A percentile compares a stretch with the other conserved stretches of the same genome.
Conservation (phyloP, 2,797 vertebrate species). For the Mormyrops attenuatus region DNA sequence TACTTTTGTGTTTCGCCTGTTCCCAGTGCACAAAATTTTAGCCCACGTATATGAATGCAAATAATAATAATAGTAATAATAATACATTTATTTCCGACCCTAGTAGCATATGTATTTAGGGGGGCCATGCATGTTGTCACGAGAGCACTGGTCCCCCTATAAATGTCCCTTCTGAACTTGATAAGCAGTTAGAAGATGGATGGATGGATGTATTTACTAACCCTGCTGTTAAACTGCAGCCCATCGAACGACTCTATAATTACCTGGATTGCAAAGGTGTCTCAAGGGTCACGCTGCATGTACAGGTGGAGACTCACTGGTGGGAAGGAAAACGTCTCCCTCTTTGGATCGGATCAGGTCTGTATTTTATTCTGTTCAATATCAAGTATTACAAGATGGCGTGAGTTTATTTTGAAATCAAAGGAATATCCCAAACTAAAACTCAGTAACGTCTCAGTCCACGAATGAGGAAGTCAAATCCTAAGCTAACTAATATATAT, state of each 20-base stretch:
- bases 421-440: not conserved
- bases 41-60: not conserved
- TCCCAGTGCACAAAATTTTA: not conserved
- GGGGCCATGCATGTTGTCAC: not conserved
- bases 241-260: not conserved
- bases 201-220: not conserved
- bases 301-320: not conserved
- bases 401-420: not conserved
- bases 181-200: not conserved
- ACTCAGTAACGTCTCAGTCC: not conserved
- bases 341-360: constrained; percentile 27
- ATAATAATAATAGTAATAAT: not conserved
- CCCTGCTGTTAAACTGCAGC: not conserved
- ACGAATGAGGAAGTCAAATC: not conserved
- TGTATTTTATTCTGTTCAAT: constrained; percentile 4
- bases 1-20: not conserved
- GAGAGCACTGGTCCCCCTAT: not conserved
- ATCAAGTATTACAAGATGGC: not conserved
- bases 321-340: not conserved
- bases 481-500: not conserved
- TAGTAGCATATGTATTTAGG: not conserved
- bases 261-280: not conserved
- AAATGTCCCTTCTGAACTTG: not conserved
- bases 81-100: not conserved
- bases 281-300: not conserved